These are phyloP conservation scores for Neodontobutis hainanensis DNA, from an alignment of 2,113 vertebrate genomes.

Conservation along the genomic window DNA sequence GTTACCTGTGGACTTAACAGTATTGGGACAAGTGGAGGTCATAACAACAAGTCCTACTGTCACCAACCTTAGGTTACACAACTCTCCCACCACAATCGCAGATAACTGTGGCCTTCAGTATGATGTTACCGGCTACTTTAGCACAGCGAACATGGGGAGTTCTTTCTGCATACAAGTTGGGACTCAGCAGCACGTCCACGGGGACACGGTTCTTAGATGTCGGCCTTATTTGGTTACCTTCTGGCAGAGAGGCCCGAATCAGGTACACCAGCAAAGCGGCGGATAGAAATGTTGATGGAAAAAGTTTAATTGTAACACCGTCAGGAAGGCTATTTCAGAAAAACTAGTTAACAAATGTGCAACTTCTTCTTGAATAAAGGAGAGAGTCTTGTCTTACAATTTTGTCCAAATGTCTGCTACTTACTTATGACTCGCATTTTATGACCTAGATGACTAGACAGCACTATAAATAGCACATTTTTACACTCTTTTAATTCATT, in stretches of 20 bases:
- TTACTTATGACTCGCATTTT: too few species aligned
- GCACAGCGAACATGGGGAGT: background rate
- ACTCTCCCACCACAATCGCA: slow-evolving; percentile 37
- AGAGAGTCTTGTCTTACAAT: background rate
- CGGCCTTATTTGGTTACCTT: slow-evolving; percentile 72
- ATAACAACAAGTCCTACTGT: slow-evolving; percentile 20
- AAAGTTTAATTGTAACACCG: background rate
- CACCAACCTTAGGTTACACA: slow-evolving; percentile 36
- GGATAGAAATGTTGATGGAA: slow-evolving; percentile 23
- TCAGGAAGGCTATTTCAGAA: too few species aligned
- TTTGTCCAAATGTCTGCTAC: too few species aligned
- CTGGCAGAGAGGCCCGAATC: slow-evolving; percentile 61
- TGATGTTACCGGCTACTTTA: slow-evolving; percentile 63
- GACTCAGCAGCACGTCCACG: slow-evolving; percentile 15
- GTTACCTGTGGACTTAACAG: slow-evolving; percentile 60
- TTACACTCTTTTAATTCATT: too few species aligned
- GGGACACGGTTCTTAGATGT: slow-evolving; percentile 54
- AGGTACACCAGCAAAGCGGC: slow-evolving; percentile 29
- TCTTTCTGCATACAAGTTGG: slow-evolving; percentile 67
- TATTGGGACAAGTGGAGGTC: slow-evolving; percentile 32
- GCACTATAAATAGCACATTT: too few species aligned
- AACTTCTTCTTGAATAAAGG: background rate
- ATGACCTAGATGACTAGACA: too few species aligned
- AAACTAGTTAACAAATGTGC: too few species aligned
- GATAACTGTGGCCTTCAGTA: slow-evolving; percentile 74